Base-by-base conservation (phyloP, 2,113 vertebrate genomes). In the Dunckerocampus dactyliophorus region DNA sequence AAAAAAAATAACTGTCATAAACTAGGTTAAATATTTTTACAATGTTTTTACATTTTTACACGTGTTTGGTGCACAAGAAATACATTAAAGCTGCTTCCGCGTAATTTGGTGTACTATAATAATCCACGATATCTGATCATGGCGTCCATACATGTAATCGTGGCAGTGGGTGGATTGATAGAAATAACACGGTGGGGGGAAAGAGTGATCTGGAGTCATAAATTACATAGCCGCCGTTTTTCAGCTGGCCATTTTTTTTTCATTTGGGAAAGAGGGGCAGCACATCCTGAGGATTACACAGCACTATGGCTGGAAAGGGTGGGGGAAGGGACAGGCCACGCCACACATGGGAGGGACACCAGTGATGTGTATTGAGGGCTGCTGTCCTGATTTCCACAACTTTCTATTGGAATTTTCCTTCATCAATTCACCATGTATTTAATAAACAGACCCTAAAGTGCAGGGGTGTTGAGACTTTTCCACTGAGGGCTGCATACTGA, bases 161-260 rank as follows among this genome's bases (percentile, higher is more conserved):
- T 83, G 85, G 79, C 79, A 80, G 72, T 79, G 54, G 80, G 69
- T 67, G 76, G 31, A 34, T 74, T 77, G 75, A 72, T 57, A 59
- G 63, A 69, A 64, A 65, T 57, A 62, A 62, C 17, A 63, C 15
- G 0, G 37, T 13, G 15, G 24, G 24, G 54, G 63, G 34, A 53
- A 81, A 76, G 85, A 87, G 83, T 79, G 83, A 82, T 85, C 81
- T 63, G 71, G 56, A 42, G 59, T 42, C 66, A 63, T 49, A 62
- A 70, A 69, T 76, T 60, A 62, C 39, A 53, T 57, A 61, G 75
- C 75, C 74, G 85, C 83, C 87, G 85, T 86, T 86, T 87, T 87
- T 77, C 79, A 79, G 79, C 73, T 77, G 12, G 92, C 62, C 91
- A 72, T 72, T 80, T 81, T 82, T 72, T 72, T 66, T 72, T 66